Conservation (phyloP, 2,797 vertebrate species). For the Okamejei kenojei region DNA sequence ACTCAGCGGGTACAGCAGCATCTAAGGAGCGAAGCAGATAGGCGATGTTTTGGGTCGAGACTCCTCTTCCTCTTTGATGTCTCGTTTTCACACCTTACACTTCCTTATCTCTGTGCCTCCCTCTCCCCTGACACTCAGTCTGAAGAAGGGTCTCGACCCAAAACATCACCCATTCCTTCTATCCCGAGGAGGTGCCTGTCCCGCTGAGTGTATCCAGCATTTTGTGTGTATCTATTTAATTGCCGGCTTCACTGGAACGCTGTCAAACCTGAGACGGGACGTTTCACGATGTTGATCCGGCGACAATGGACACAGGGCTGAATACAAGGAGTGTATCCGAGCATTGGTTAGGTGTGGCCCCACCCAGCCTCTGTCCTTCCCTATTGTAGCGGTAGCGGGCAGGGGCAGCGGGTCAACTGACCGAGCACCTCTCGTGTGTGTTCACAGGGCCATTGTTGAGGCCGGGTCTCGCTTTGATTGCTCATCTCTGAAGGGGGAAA, state of each 20-base stretch:
- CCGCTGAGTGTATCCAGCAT: no score
- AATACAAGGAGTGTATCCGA: not conserved
- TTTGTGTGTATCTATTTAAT: not conserved
- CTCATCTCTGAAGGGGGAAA: not conserved
- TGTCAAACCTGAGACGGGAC: not conserved
- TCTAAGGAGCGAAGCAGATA: no score
- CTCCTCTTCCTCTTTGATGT: no score
- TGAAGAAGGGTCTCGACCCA: no score
- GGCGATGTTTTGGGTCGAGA: no score
- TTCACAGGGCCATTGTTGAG: not conserved
- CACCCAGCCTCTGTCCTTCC: not conserved
- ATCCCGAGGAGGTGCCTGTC: no score
- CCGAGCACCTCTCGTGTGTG: not conserved
- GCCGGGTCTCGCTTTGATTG: slow-evolving; percentile 2
- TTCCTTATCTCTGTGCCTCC: no score
- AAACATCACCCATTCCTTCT: no score
- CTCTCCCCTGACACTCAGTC: no score
- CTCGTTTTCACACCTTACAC: no score
- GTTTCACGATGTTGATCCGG: not conserved
- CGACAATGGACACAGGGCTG: not conserved
- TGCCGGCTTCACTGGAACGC: not conserved
- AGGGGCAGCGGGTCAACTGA: not conserved
- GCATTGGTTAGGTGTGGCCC: not conserved
- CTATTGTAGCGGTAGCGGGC: no score
- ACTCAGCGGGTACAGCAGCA: no score